Evolutionary conservation across 2,888 invertebrate genomes (phyloP), one percentile per base, ranked within the genome.

Genomic region (Hirtodrosophila trivittata): DNA sequence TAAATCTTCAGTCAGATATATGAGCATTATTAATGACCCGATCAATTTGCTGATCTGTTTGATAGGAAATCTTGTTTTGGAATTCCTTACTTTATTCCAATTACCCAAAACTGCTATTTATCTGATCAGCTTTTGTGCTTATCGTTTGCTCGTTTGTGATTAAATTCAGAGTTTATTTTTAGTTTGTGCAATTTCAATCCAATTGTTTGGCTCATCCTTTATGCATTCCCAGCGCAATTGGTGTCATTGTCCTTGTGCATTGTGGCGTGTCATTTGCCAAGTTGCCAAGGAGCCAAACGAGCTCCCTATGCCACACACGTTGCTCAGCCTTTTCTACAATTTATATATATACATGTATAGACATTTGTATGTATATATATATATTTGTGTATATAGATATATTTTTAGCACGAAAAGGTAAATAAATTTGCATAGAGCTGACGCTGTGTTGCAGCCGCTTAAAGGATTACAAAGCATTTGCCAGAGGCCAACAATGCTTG

Each of bases 171-270:
- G 33, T 16, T 21, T 66, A 70, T 70, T 69, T 66, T 69, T 50
- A 65, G 64, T 25, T 14, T 6, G 0, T 14, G 7, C 38, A 38
- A 28, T 25, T 41, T 47, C 14, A 16, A 56, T 28, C 45, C 71
- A 52, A 59, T 73, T 59, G 73, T 42, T 33, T 33, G 12, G 42
- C 28, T 18, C 46, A 54, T 42, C 50, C 54, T 52, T 54, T 25
- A 57, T 64, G 46, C 41, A 60, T 35, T 47, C 47, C 56, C 51
- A 58, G 57, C 25, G 42, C 62, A 63, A 65, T 75, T 65, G 73
- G 62, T 68, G 77, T 77, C 86, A 83, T 83, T 83, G 86, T 83
- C 82, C 82, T 76, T 69, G 74, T 69, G 76, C 71, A 66, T 13
- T 43, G 62, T 67, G 55, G 63, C 73, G 77, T 85, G 77, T 58